Evolutionary conservation across 1,140 invertebrate species (phyloP).

Genomic region (Battus philenor): DNA sequence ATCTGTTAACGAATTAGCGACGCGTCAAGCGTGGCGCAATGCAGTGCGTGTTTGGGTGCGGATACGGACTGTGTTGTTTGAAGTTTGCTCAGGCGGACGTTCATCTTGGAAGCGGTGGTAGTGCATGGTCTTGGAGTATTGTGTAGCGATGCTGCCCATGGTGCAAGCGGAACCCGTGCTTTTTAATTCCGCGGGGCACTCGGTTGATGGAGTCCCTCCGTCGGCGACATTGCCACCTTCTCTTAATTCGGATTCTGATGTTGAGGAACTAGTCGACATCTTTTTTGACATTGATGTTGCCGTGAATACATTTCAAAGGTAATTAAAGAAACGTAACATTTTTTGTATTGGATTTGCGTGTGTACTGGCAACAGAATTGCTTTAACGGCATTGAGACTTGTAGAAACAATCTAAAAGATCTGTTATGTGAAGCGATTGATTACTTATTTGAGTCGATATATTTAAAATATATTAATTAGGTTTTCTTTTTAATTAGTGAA

Average conservation of each 20-base stretch:
- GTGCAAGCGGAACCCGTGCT: slow-evolving; percentile 62
- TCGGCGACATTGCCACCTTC: slow-evolving; percentile 53
- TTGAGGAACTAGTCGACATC: slow-evolving; percentile 62
- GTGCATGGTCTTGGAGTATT: slow-evolving; percentile 40
- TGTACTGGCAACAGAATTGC: too few relatives aligned
- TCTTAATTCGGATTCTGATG: slow-evolving; percentile 58
- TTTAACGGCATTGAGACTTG: too few relatives aligned
- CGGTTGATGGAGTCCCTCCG: slow-evolving; percentile 48
- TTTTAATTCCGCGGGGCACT: slow-evolving; percentile 53
- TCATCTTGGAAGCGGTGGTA: slow-evolving; percentile 41
- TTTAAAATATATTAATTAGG: too few relatives aligned
- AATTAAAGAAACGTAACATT: slow-evolving; percentile 23
- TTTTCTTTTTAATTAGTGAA: too few relatives aligned
- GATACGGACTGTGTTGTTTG: slow-evolving; percentile 53
- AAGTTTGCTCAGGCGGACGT: slow-evolving; percentile 41
- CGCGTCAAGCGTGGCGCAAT: slow-evolving; percentile 67
- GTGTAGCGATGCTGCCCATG: slow-evolving; percentile 66
- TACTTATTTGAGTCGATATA: too few relatives aligned
- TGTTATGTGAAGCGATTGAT: too few relatives aligned
- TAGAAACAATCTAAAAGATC: too few relatives aligned
- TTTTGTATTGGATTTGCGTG: too few relatives aligned
- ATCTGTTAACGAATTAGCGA: slow-evolving; percentile 48
- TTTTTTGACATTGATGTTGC: slow-evolving; percentile 68
- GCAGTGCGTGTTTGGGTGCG: slow-evolving; percentile 70
- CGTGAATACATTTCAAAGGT: slow-evolving; percentile 59